Conservation (phyloP, 2,797 vertebrate genomes). For the Astyanax mexicanus region DNA sequence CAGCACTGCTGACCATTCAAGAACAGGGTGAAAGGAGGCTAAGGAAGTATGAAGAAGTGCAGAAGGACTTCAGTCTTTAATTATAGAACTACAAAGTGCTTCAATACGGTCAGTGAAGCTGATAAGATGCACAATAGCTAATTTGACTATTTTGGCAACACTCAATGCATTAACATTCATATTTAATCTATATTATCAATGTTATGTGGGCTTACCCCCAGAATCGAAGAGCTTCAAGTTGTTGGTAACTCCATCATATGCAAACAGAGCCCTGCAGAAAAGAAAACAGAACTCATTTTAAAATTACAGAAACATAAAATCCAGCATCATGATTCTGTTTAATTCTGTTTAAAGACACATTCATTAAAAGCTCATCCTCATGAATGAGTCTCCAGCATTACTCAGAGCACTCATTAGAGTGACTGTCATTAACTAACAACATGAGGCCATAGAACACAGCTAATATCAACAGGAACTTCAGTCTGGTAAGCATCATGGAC, state of each 20-base stretch:
- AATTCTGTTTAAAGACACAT: background rate
- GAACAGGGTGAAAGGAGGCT: no score
- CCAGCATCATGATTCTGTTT: background rate
- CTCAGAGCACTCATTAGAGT: background rate
- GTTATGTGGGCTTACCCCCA: constrained; percentile 70
- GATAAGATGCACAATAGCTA: no score
- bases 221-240: constrained; percentile 84
- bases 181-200: background rate
- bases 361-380: no score
- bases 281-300: constrained; percentile 44
- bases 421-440: background rate
- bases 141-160: no score
- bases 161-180: background rate
- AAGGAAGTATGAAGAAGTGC: no score
- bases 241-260: constrained; percentile 81
- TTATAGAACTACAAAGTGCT: no score
- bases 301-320: background rate
- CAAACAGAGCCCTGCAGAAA: constrained; percentile 80
- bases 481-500: constrained; percentile 43
- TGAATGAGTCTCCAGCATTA: background rate
- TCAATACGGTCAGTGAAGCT: no score
- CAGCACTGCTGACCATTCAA: no score
- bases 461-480: constrained; percentile 38
- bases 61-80: no score
- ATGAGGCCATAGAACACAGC: constrained; percentile 23